A percentile compares a stretch with the other conserved stretches of the same genome.
Conservation (phyloP, 2,888 invertebrate genomes). For the Leptinotarsa peninsularis region DNA sequence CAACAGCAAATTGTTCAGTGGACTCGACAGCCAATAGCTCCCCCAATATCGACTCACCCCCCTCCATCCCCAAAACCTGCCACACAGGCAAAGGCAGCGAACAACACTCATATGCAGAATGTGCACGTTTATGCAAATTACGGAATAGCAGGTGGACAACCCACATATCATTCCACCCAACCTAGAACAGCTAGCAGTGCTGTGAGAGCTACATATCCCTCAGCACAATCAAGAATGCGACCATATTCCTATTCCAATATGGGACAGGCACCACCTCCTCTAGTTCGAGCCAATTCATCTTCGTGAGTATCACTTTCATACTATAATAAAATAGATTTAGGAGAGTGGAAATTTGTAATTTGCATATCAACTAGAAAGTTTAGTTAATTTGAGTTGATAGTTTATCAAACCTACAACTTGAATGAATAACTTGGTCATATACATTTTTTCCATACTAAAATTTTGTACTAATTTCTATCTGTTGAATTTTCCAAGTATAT, state of each 20-base stretch:
- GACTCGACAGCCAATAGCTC: conserved; percentile 82
- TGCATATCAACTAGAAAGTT: too few relatives aligned
- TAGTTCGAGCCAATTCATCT: conserved; percentile 68
- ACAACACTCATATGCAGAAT: conserved; percentile 59
- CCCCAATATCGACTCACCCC: conserved; percentile 74
- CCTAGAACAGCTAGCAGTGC: conserved; percentile 58
- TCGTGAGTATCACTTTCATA: conserved; percentile 53
- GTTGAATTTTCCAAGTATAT: too few relatives aligned
- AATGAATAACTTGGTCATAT: too few relatives aligned
- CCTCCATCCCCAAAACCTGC: conserved; percentile 63
- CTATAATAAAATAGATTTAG: neutral
- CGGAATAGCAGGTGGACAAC: conserved; percentile 56
- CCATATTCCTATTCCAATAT: conserved; percentile 58
- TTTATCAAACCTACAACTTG: too few relatives aligned
- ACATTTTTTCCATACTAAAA: too few relatives aligned
- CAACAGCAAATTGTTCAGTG: conserved; percentile 73
- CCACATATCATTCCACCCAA: conserved; percentile 57
- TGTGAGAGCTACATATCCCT: conserved; percentile 62
- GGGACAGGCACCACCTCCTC: conserved; percentile 67
- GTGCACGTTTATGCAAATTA: conserved; percentile 59
- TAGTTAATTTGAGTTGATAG: too few relatives aligned
- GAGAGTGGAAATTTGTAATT: too few relatives aligned
- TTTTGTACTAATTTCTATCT: too few relatives aligned
- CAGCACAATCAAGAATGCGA: conserved; percentile 61
- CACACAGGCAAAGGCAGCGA: conserved; percentile 60